Conservation (phyloP, 37 sponge, comb jelly and placozoan species). For the Corticium candelabrum region DNA sequence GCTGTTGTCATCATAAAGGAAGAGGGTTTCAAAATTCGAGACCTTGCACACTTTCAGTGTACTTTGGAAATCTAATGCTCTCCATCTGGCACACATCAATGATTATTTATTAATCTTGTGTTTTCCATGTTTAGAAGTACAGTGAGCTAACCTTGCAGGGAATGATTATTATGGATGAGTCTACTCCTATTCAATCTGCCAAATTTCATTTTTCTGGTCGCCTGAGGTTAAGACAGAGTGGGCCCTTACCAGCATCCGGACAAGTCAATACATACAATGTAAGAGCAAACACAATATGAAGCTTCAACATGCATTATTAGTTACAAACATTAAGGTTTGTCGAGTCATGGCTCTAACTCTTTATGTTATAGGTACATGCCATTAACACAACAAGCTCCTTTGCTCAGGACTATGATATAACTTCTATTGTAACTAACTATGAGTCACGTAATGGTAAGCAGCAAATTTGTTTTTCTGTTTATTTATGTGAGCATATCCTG, state of each 20-base stretch:
- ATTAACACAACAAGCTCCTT: neutral
- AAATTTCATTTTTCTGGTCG: neutral
- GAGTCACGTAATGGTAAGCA: constrained; percentile 1
- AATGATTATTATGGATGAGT: neutral
- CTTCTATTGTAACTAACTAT: neutral
- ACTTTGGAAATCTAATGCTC: no score
- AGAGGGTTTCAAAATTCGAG: no score
- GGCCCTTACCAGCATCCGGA: neutral
- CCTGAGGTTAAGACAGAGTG: neutral
- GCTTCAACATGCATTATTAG: no score
- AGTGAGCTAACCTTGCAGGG: neutral
- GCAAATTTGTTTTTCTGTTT: neutral
- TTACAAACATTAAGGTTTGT: no score
- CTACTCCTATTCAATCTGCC: neutral
- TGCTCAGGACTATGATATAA: neutral
- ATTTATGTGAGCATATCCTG: neutral
- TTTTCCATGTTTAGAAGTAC: neutral
- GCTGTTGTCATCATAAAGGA: no score
- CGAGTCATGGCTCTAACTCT: no score
- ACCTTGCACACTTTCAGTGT: no score
- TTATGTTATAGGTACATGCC: neutral
- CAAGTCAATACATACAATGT: neutral
- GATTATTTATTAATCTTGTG: neutral
- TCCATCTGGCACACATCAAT: neutral
- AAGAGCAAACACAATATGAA: no score